Conservation (phyloP, 2,888 invertebrate genomes). For the Apamea sordens region DNA sequence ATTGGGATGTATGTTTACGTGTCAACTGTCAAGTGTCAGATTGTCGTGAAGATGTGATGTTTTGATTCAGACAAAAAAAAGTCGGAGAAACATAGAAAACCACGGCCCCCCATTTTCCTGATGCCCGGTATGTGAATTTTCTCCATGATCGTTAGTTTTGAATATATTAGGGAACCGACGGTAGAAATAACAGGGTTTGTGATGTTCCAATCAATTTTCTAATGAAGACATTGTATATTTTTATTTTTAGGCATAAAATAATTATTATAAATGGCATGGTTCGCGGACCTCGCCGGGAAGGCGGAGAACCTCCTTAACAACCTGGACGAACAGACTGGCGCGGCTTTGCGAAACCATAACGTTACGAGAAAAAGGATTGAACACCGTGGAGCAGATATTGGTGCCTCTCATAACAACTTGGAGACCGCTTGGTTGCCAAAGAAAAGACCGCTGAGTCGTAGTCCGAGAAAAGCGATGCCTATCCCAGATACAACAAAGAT, state of each 20-base stretch:
- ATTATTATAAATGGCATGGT: constrained; percentile 92
- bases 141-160: neutral
- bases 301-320: constrained; percentile 94
- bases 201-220: neutral
- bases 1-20: constrained; percentile 62
- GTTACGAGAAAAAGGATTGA: constrained; percentile 76
- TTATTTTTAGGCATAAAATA: constrained; percentile 69
- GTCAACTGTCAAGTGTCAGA: constrained; percentile 63
- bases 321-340: constrained; percentile 93
- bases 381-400: constrained; percentile 63
- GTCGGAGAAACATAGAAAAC: constrained; percentile 28
- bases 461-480: constrained; percentile 70
- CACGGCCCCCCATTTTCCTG: constrained; percentile 46
- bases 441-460: constrained; percentile 69
- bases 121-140: constrained; percentile 57
- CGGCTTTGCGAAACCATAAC: constrained; percentile 88
- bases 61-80: constrained; percentile 55
- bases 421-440: constrained; percentile 73
- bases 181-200: neutral
- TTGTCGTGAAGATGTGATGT: constrained; percentile 52
- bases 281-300: constrained; percentile 93
- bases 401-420: constrained; percentile 47
- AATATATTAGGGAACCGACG: neutral
- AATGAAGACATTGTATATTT: neutral
- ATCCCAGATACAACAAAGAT: constrained; percentile 72